Evolutionary conservation across 2,888 invertebrate genomes (phyloP), one percentile per base, ranked within the genome.

Genomic region (Oxystoma pomonae): DNA sequence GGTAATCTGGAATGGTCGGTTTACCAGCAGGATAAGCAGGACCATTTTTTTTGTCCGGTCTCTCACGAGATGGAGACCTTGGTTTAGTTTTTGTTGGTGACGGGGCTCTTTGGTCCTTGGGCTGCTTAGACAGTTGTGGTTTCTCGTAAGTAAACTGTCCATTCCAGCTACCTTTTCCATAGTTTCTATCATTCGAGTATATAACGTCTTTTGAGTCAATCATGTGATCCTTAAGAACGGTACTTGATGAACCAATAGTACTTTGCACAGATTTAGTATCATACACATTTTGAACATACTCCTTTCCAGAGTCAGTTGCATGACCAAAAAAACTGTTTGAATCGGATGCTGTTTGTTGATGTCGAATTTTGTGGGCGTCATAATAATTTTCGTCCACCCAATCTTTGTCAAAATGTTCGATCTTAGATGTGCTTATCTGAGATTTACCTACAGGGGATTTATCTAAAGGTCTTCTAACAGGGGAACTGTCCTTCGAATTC

Each of bases 211-310:
- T 77, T 35, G 74, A 69, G 70, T 83, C 83, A 68, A 81, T 81
- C n/a, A 76, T 79, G 65, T 82, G 72, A 70, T 83, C 82, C 73
- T 81, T 78, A 72, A 83, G 81, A 70, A 84, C 82, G 59, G 76
- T 82, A 2, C 81, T 80, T 64, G 63, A 73, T 3, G 75, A 73
- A 53, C 77, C 77, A 57, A 78, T 78, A 9, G 76, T 76, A 59
- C 77, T 78, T 67, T 78, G 77, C 9, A 74, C 69, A 17, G 78
- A 76, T 53, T 70, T 75, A 3, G 75, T 72, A 58, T 78, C 77
- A 61, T 77, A 78, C 5, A 75, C 74, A 57, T 77, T 77, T 19
- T 70, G 67, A 1, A 78, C 76, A 2, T 72, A 20, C 1, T 73
- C 75, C 17, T 65, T 68, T 56, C 69, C 67, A 1, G 76, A 73